Evolutionary conservation across 2,888 invertebrate species (phyloP), one percentile per base, ranked within the genome.

Genomic region (Stegana nigrithorax): DNA sequence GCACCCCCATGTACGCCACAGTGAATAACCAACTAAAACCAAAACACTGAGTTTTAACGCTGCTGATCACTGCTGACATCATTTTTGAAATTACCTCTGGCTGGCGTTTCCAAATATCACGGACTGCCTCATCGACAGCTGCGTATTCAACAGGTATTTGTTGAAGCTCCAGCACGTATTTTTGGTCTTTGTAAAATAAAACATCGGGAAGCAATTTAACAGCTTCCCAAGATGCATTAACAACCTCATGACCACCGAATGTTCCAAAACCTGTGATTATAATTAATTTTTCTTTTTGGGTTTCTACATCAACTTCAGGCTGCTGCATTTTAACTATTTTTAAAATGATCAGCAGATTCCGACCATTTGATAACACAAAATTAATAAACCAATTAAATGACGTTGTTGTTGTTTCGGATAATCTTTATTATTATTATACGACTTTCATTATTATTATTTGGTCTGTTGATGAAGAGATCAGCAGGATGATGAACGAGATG

Each of bases 211-310:
- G 81, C 50, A 88, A 74, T 69, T 90, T 88, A 0, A 93, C 93
- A 14, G 92, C 90, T 78, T 91, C 90, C 93, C 93, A 93, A 79
- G 93, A 93, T 2, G 93, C 90, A 83, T 94, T 94, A 4, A 91
- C 84, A 1, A 74, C 64, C 60, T 84, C 82, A 76, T 93, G 91
- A 2, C 86, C 87, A 17, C 86, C 83, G 86, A 94, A 94, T 21
- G 92, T 92, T 0, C 93, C 93, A 85, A 94, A 94, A n/a, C 93
- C 94, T 65, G 91, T 90, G 3, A 92, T 87, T 53, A 91, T 63
- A 57, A 86, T 78, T 29, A 80, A 61, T 63, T 79, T 78, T 65
- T 77, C 64, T 44, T 6, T 14, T 32, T 39, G 14, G 1, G 23
- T 5, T 2, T 32, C 21, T 10, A 12, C 53, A 2, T 4, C 6